These are phyloP conservation scores for Ficedula albicollis DNA, from an alignment of 2,797 vertebrate genomes.

Conservation along the genomic window DNA sequence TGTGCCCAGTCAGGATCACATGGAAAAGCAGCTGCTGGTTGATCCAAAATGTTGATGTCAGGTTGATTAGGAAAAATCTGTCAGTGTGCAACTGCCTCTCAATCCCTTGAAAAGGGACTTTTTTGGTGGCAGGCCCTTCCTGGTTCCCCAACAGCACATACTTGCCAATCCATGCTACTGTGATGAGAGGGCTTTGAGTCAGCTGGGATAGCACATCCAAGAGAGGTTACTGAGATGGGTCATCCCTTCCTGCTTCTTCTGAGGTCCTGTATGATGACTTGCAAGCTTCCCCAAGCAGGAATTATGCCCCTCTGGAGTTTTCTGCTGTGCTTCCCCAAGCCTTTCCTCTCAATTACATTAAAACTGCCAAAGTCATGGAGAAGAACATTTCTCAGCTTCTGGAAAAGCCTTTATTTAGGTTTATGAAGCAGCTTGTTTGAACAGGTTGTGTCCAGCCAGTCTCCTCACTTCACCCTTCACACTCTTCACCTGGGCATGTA, in stretches of 20 bases:
- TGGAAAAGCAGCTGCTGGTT: neutral
- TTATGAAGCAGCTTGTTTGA: neutral
- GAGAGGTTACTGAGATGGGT: neutral
- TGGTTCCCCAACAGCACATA: neutral
- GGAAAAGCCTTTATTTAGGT: neutral
- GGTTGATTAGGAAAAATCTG: neutral
- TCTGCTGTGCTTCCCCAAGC: fast-evolving
- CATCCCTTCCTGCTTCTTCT: neutral
- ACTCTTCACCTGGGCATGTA: neutral
- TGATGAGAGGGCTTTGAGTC: neutral
- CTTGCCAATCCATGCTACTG: neutral
- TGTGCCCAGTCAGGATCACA: neutral
- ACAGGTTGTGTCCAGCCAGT: neutral
- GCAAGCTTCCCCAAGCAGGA: neutral
- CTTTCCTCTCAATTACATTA: neutral
- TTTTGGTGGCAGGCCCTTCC: neutral
- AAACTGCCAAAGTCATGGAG: neutral
- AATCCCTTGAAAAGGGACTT: neutral
- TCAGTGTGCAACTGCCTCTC: fast-evolving
- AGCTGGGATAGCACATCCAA: neutral
- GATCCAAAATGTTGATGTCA: neutral
- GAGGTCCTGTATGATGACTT: neutral
- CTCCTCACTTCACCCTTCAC: neutral
- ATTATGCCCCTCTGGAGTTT: neutral
- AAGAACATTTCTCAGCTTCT: neutral